These are phyloP conservation scores for Neogale vison DNA, from an alignment of 2,113 vertebrate genomes.

Conservation along the genomic window DNA sequence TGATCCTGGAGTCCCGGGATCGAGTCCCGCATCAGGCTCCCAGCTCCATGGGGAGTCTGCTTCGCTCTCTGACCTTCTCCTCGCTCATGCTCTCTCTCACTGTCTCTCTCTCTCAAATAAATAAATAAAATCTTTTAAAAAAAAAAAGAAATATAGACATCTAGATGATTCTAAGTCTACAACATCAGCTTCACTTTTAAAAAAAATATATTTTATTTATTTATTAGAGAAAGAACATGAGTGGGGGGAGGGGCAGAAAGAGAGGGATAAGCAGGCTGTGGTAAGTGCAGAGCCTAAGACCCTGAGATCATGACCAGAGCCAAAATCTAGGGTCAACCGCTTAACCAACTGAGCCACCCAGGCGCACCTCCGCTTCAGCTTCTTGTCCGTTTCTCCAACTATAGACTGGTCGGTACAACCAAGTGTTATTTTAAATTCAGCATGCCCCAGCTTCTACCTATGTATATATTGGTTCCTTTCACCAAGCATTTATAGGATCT, in stretches of 20 bases:
- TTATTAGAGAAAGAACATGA: neutral
- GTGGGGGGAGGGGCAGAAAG: neutral
- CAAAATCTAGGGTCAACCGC: neutral
- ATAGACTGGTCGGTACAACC: neutral
- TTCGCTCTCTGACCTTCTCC: too few relatives aligned
- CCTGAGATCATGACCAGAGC: neutral
- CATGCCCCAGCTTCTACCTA: neutral
- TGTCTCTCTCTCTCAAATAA: too few relatives aligned
- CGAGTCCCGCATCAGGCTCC: too few relatives aligned
- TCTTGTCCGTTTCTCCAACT: neutral
- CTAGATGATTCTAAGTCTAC: neutral
- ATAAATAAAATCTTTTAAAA: too few relatives aligned
- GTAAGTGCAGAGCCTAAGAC: neutral
- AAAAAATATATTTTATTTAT: neutral
- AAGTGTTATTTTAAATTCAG: neutral
- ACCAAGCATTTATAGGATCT: neutral
- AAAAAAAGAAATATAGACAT: neutral
- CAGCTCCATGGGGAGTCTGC: too few relatives aligned
- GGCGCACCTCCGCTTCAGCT: neutral
- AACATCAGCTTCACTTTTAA: neutral
- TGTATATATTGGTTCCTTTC: neutral
- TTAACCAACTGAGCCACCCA: neutral
- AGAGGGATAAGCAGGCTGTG: neutral
- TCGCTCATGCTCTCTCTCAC: too few relatives aligned
- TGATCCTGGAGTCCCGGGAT: too few relatives aligned